Evolutionary conservation across 2,113 vertebrate genomes (phyloP).

Genomic region (Osmerus mordax): DNA sequence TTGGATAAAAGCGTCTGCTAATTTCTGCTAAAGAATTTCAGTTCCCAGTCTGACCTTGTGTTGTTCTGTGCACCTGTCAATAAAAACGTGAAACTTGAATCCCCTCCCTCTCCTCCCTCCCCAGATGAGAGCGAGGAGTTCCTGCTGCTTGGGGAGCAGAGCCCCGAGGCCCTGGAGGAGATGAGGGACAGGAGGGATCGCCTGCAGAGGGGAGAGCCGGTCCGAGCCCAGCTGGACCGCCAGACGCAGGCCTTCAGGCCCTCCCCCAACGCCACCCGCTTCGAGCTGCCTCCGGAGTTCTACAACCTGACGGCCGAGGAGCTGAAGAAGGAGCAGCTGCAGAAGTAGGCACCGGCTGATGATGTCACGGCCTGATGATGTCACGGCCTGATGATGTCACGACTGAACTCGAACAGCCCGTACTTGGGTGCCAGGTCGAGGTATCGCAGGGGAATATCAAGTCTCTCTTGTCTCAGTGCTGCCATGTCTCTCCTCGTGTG

Average conservation of each 20-base stretch:
- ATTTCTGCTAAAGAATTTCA: no score
- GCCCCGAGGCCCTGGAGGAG: conserved; percentile 65
- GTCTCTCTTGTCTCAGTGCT: no score
- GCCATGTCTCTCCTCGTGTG: no score
- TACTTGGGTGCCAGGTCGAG: no score
- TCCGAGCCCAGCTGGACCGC: conserved; percentile 81
- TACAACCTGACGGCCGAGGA: conserved; percentile 86
- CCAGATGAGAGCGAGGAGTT: conserved; percentile 82
- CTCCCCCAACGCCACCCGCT: conserved; percentile 76
- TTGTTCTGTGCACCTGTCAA: no score
- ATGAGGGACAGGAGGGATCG: conserved; percentile 75
- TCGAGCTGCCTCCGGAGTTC: conserved; percentile 86
- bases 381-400: no score
- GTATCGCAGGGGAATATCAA: no score
- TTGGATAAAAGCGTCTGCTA: no score
- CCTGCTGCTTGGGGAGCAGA: conserved; percentile 76
- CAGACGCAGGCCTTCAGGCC: conserved; percentile 76
- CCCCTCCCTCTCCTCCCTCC: neutral
- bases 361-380: no score
- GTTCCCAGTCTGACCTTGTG: no score
- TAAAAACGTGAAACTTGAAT: no score
- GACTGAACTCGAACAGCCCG: neutral
- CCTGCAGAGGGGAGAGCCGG: conserved; percentile 77
- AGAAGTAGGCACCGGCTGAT: conserved; percentile 64
- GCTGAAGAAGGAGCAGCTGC: conserved; percentile 80